Evolutionary conservation across 2,888 invertebrate genomes (phyloP).

Genomic region (Frankliniella intonsa): DNA sequence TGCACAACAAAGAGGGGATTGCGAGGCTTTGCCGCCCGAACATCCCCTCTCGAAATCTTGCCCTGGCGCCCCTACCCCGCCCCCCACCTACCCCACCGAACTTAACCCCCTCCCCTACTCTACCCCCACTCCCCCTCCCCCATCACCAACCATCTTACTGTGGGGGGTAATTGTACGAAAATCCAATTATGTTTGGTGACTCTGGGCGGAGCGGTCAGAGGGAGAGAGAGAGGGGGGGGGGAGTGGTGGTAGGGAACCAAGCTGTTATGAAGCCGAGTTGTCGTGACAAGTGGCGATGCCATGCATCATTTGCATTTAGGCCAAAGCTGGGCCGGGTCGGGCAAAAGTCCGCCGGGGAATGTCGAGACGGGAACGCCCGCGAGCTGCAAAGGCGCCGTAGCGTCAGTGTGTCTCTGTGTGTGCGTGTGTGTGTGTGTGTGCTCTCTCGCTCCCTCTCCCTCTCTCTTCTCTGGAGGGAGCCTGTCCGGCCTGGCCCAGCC

Average conservation of each 20-base stretch:
- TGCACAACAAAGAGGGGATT: conserved; percentile 4
- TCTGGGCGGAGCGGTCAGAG: not conserved
- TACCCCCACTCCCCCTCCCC: not conserved
- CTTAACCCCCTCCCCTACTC: not conserved
- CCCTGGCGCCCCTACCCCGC: not conserved
- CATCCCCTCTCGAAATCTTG: not conserved
- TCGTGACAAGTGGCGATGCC: not conserved
- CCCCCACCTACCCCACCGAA: too few species aligned
- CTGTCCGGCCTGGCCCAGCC: too few species aligned
- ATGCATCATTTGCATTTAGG: conserved; percentile 5
- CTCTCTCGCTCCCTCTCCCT: too few species aligned
- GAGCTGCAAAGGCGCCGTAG: not conserved
- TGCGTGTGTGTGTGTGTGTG: too few species aligned
- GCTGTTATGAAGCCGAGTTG: too few species aligned
- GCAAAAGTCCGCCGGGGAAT: not conserved
- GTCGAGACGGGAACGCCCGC: too few species aligned
- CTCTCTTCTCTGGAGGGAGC: too few species aligned
- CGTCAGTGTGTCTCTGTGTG: not conserved
- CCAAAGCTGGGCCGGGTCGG: not conserved
- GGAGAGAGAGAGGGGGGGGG: not conserved
- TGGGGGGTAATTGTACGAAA: not conserved
- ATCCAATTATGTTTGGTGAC: conserved; percentile 4
- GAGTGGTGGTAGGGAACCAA: too few species aligned
- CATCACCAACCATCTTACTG: not conserved
- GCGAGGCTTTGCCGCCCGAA: not conserved